phyloP scores from a whole-genome alignment of 2,888 invertebrate species.

The Amphipyra berbera region DNA sequence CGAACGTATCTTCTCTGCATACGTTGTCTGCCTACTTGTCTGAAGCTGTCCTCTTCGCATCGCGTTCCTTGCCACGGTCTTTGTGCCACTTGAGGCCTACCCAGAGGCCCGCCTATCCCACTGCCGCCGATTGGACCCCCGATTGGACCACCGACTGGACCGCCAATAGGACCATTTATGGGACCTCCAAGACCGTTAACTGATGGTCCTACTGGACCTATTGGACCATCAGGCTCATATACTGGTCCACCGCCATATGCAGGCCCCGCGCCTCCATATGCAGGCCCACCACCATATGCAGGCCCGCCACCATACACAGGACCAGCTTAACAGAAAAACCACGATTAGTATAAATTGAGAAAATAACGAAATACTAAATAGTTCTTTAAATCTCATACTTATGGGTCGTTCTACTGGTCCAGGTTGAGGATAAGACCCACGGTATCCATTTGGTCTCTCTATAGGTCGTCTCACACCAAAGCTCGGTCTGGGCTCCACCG shows the following conservation, averaged over 20 bases:
- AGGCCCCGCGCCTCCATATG: slow-evolving; percentile 53
- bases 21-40: slow-evolving; percentile 95
- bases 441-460: slow-evolving; percentile 87
- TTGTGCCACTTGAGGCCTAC: slow-evolving; percentile 75
- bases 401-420: slow-evolving; percentile 80
- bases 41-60: slow-evolving; percentile 96
- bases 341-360: not conserved
- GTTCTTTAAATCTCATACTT: slow-evolving; percentile 62
- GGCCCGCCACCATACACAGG: slow-evolving; percentile 57
- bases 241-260: slow-evolving; percentile 41
- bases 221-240: slow-evolving; percentile 45
- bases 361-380: too few species aligned
- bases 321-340: slow-evolving; percentile 44
- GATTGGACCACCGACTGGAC: slow-evolving; percentile 76
- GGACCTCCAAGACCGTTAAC: slow-evolving; percentile 45
- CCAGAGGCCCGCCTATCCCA: slow-evolving; percentile 77
- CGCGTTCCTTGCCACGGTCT: slow-evolving; percentile 89
- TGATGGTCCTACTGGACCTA: slow-evolving; percentile 52
- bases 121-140: slow-evolving; percentile 75
- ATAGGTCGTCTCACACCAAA: slow-evolving; percentile 79
- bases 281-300: slow-evolving; percentile 53
- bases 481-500: slow-evolving; percentile 82
- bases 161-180: slow-evolving; percentile 73
- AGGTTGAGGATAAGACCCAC: slow-evolving; percentile 84
- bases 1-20: slow-evolving; percentile 94